Percentiles rank a stretch among this genome's conserved stretches.
Conservation (phyloP, 1,140 invertebrate species). For the Dermatophagoides farinae region DNA sequence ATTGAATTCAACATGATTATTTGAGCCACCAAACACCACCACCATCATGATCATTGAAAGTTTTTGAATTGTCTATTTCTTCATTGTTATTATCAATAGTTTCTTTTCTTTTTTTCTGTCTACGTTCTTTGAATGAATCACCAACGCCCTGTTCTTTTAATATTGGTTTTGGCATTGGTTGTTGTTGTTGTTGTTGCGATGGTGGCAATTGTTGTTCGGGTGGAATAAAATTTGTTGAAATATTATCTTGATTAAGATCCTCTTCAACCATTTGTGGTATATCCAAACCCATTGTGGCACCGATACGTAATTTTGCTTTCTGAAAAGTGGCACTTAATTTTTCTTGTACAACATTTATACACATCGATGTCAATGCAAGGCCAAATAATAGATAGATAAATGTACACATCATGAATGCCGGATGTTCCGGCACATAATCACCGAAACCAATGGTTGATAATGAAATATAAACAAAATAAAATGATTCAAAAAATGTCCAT, state of each 20-base stretch:
- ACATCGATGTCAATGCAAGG: constrained; percentile 81
- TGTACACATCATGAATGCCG: constrained; percentile 72
- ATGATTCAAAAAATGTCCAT: constrained; percentile 67
- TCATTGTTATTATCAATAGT: neutral
- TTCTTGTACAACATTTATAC: constrained; percentile 83
- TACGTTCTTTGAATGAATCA: constrained; percentile 5
- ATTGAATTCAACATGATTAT: too few relatives aligned
- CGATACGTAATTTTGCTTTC: constrained; percentile 59
- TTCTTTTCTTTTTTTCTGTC: neutral
- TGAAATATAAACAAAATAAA: constrained; percentile 85
- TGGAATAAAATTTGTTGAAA: neutral
- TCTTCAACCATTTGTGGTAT: constrained; percentile 37
- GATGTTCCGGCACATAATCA: constrained; percentile 65
- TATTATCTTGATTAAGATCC: constrained; percentile 7
- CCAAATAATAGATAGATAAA: constrained; percentile 85
- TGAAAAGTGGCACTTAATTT: constrained; percentile 57
- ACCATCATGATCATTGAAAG: neutral
- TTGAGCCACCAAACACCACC: too few relatives aligned
- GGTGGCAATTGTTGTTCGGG: neutral
- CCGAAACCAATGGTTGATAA: constrained; percentile 86
- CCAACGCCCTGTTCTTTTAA: constrained; percentile 11
- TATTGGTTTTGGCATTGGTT: constrained; percentile 5
- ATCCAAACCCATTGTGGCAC: constrained; percentile 57
- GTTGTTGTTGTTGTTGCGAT: neutral
- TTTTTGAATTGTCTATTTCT: neutral